Conservation (phyloP, 2,888 invertebrate species). For the Schrankia costaestrigalis region DNA sequence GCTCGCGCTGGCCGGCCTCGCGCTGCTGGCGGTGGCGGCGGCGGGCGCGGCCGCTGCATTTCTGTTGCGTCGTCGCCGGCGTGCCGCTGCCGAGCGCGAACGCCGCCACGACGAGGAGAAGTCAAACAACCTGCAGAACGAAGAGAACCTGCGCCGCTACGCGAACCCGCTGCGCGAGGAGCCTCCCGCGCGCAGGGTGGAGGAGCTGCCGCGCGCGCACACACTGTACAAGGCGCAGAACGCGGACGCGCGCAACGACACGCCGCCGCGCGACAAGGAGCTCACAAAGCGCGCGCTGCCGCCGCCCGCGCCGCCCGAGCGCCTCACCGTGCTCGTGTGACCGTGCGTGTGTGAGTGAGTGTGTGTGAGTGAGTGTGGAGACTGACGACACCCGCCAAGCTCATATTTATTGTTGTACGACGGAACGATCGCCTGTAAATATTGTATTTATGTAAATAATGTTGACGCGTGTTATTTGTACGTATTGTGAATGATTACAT, state of each 20-base stretch:
- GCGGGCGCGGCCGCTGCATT: constrained; percentile 56
- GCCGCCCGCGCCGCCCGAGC: constrained; percentile 64
- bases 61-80: constrained; percentile 40
- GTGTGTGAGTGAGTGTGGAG: constrained; percentile 47
- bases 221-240: constrained; percentile 91
- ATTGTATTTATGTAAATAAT: constrained; percentile 73
- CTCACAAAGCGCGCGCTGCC: constrained; percentile 86
- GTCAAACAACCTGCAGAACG: constrained; percentile 94
- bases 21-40: constrained; percentile 18
- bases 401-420: constrained; percentile 58
- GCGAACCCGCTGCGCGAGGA: constrained; percentile 88
- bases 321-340: constrained; percentile 72
- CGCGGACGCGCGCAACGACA: constrained; percentile 91
- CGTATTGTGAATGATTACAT: constrained; percentile 40
- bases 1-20: constrained; percentile 46
- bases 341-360: constrained; percentile 8
- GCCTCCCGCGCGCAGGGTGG: constrained; percentile 54
- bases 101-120: constrained; percentile 90
- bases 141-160: constrained; percentile 92
- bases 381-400: constrained; percentile 23
- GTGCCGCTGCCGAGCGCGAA: constrained; percentile 76
- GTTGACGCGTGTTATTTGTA: constrained; percentile 53
- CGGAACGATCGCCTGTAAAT: constrained; percentile 56
- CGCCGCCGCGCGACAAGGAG: constrained; percentile 88
- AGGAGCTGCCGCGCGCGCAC: constrained; percentile 80